Percentiles rank a stretch among this genome's conserved stretches.
These are phyloP conservation scores for Brachystomella parvula DNA, from an alignment of 1,140 invertebrate genomes.

Conservation along the genomic window DNA sequence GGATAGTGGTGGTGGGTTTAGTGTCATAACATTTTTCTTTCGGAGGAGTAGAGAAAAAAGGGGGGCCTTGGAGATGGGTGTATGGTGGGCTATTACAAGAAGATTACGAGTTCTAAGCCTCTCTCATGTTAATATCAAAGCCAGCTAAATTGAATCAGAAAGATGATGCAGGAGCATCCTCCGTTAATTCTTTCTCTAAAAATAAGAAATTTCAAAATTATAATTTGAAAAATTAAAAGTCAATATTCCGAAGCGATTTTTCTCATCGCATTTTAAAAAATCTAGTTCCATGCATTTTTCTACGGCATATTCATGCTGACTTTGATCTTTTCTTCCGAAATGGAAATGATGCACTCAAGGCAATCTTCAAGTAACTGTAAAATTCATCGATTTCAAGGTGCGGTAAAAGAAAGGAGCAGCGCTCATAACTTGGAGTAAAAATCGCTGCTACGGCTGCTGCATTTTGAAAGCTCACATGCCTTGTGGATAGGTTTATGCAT, in stretches of 20 bases:
- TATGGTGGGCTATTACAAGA: not conserved
- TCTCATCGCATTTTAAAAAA: no score
- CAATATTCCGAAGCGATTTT: no score
- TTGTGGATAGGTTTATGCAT: not conserved
- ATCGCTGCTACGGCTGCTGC: not conserved
- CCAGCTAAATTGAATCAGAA: not conserved
- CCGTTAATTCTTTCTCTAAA: not conserved
- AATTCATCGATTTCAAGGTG: not conserved
- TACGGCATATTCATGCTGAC: no score
- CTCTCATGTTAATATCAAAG: not conserved
- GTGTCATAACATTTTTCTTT: conserved; percentile 6
- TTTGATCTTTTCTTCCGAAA: not conserved
- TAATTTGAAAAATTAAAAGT: not conserved
- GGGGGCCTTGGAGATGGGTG: not conserved
- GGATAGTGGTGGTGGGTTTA: no score
- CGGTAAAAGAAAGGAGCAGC: not conserved
- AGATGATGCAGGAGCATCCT: not conserved
- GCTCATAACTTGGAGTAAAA: not conserved
- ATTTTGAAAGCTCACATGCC: no score
- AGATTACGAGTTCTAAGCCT: not conserved
- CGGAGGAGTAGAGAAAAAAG: no score
- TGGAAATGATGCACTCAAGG: not conserved
- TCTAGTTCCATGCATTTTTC: no score
- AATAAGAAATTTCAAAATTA: not conserved
- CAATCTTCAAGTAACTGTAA: not conserved